Conservation (phyloP, 2,888 invertebrate species). For the Pristionchus maxplancki region DNA sequence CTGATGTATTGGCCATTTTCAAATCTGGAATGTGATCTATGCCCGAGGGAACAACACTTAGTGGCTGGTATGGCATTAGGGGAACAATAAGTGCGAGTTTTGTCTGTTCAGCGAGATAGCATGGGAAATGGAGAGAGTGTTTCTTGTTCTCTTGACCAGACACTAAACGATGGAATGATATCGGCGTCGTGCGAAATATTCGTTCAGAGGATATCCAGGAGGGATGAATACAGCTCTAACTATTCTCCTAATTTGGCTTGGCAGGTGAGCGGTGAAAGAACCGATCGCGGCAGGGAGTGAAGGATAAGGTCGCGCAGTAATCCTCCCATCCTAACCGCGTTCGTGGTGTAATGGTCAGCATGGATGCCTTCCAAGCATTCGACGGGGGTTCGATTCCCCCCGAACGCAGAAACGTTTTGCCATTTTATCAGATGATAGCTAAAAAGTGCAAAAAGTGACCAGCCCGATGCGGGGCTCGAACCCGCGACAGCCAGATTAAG, state of each 20-base stretch:
- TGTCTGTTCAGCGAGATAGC: background rate
- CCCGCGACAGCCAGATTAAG: conserved; percentile 74
- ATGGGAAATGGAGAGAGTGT: background rate
- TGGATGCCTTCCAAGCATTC: conserved; percentile 66
- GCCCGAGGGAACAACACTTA: background rate
- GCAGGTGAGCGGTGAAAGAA: background rate
- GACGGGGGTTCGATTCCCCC: conserved; percentile 64
- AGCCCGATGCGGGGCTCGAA: conserved; percentile 73
- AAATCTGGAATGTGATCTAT: too few species aligned
- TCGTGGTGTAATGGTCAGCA: conserved; percentile 64
- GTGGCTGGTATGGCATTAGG: background rate
- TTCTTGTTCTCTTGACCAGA: background rate
- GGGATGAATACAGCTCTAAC: background rate
- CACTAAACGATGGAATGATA: background rate
- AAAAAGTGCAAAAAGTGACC: conserved; percentile 31
- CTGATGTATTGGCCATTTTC: too few species aligned
- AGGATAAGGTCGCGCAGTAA: background rate
- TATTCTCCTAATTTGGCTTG: background rate
- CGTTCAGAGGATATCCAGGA: background rate
- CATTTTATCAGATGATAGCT: too few species aligned
- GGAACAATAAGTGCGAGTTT: background rate
- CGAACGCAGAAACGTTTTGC: conserved; percentile 56
- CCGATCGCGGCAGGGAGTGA: background rate
- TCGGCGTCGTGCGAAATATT: too few species aligned
- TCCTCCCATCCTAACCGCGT: conserved; percentile 7